phyloP scores from a whole-genome alignment of 92 coral and sea anemone genomes.

The Porites evermanni region DNA sequence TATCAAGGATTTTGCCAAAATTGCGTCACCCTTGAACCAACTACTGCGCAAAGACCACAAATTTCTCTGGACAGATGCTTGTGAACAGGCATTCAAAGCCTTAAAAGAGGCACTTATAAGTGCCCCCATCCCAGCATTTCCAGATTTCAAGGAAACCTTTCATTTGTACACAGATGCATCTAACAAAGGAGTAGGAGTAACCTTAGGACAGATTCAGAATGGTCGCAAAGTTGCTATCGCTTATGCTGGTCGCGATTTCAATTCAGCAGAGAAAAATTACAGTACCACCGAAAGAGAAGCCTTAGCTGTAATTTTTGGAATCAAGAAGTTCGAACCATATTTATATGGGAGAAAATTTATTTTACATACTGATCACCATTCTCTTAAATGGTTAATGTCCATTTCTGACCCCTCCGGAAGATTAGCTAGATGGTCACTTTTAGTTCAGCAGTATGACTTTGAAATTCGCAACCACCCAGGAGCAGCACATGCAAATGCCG shows the following conservation, averaged over 20 bases:
- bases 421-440: constrained; percentile 58
- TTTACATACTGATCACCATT: constrained; percentile 62
- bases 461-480: constrained; percentile 64
- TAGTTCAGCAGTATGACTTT: constrained; percentile 52
- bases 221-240: constrained; percentile 52
- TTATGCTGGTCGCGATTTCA: constrained; percentile 52
- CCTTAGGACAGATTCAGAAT: constrained; percentile 50
- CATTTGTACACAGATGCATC: constrained; percentile 55
- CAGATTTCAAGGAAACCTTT: constrained; percentile 51
- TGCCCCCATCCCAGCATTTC: constrained; percentile 70
- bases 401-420: constrained; percentile 40
- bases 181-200: constrained; percentile 48
- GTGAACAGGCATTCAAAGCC: constrained; percentile 48
- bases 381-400: constrained; percentile 52
- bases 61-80: constrained; percentile 54
- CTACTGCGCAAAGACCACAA: constrained; percentile 48
- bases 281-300: constrained; percentile 63
- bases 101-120: constrained; percentile 36
- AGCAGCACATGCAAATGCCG: constrained; percentile 49
- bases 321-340: constrained; percentile 53
- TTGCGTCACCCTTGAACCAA: constrained; percentile 62
- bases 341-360: constrained; percentile 48
- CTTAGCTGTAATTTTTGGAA: constrained; percentile 51
- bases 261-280: constrained; percentile 60
- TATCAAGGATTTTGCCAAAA: constrained; percentile 53